Evolutionary conservation across 64 coral and sea anemone genomes (phyloP).

Genomic region (Montipora efflorescens): DNA sequence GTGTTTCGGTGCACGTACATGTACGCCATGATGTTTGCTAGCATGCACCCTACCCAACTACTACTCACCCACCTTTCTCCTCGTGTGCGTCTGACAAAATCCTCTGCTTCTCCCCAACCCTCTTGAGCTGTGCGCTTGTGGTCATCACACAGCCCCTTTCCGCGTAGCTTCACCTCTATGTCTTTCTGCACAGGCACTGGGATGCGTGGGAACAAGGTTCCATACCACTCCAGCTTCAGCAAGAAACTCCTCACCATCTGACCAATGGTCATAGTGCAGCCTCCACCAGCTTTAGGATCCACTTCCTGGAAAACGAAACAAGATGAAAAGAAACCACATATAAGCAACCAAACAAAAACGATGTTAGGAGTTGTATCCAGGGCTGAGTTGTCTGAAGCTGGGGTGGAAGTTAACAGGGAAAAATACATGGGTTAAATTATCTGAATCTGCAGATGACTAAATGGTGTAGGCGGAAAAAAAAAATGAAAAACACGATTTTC

Average conservation of each 20-base stretch:
- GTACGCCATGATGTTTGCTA: too few relatives aligned
- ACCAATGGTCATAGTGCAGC: conserved; percentile 93
- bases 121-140: conserved; percentile 86
- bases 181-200: conserved; percentile 97
- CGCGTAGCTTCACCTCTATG: conserved; percentile 70
- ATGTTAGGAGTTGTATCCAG: not conserved
- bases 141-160: conserved; percentile 88
- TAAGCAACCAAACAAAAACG: not conserved
- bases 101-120: conserved; percentile 88
- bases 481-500: too few relatives aligned
- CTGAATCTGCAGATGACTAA: too few relatives aligned
- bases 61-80: conserved; percentile 46
- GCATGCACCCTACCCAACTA: too few relatives aligned
- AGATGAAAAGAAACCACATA: conserved; percentile 17
- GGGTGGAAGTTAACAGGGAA: too few relatives aligned
- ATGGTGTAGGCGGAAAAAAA: too few relatives aligned
- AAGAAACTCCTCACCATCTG: conserved; percentile 96
- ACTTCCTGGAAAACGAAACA: conserved; percentile 69
- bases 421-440: too few relatives aligned
- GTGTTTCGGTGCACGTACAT: too few relatives aligned
- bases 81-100: conserved; percentile 31
- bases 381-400: too few relatives aligned
- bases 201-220: conserved; percentile 97
- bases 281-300: conserved; percentile 91
- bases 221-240: conserved; percentile 95